Base-by-base conservation (phyloP, 2,797 vertebrate species). In the Myotis pilosus region DNA sequence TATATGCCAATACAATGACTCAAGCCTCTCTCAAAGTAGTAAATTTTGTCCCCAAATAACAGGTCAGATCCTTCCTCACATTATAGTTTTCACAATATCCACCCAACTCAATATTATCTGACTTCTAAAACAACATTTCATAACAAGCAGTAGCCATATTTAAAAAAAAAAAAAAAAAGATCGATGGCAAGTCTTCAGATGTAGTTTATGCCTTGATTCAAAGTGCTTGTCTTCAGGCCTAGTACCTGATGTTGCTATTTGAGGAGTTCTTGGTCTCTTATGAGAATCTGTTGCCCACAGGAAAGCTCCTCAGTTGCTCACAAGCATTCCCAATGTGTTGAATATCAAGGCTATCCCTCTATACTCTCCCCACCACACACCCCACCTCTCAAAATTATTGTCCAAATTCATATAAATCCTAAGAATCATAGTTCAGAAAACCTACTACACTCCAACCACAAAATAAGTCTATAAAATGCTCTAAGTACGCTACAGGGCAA, bases 1-100 rank as follows among this genome's bases (percentile, higher is more conserved):
- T 23, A 57, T 22, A 4, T 3, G 23, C 22, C 53, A 87, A 64
- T 36, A 71, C 20, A 80, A 51, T 62, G 36, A 74, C 22, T 53
- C 47, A 88, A 81, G 51, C 20, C 69, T 86, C 88, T 87, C 69
- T 88, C 38, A 82, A 85, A 94, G 68, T 55, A 88, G 81, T 83
- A 60, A 91, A 78, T 87, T 84, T 88, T 69, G 12, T 88, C 23
- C 51, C 55, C 86, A 93, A 51, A 69, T 85, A 82, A 76, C 5
- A 80, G 25, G 2, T 28, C 30, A 82, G n/a, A 3, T 75, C 82
- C 87, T 90, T 76, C 38, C 71, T 36, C 25, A 91, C 83, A 83
- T 62, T 68, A 19, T 51, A 75, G 74, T 89, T 88, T 97, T 55
- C 28, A 51, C 30, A 90, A 22, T 80, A 66, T 13, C 36, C 33